Percentiles rank a stretch among this genome's conserved stretches.
Conservation (phyloP, 1,140 invertebrate species). For the Tetraneura akinire region DNA sequence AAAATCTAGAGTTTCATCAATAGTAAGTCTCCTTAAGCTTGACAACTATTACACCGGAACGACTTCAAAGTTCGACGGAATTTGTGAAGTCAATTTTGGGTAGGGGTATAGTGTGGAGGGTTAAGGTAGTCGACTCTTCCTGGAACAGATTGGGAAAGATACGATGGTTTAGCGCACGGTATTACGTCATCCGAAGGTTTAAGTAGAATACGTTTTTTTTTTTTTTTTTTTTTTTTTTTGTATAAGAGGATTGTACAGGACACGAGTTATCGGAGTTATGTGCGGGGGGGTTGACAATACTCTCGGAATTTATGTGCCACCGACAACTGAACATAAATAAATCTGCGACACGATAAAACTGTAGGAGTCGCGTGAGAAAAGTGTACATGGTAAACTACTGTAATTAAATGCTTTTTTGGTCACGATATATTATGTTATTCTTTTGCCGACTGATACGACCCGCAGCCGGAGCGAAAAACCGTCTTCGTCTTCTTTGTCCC, state of each 20-base stretch:
- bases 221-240: too few species aligned
- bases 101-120: not conserved
- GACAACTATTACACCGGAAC: not conserved
- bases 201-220: not conserved
- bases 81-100: too few species aligned
- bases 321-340: slow-evolving; percentile 30
- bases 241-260: too few species aligned
- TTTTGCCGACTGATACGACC: not conserved
- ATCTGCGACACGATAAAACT: slow-evolving; percentile 39
- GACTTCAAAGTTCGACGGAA: not conserved
- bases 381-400: slow-evolving; percentile 40
- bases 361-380: slow-evolving; percentile 1
- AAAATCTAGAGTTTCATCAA: too few species aligned
- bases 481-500: not conserved
- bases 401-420: slow-evolving; percentile 44
- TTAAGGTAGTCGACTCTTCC: not conserved
- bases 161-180: not conserved
- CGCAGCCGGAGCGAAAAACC: not conserved
- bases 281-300: slow-evolving; percentile 17
- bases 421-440: not conserved
- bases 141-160: not conserved
- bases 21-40: too few species aligned
- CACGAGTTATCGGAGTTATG: too few species aligned
- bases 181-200: slow-evolving; percentile 2
- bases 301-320: slow-evolving; percentile 39